Evolutionary conservation across 1,140 invertebrate genomes (phyloP), one percentile per base, ranked within the genome.

Genomic region (Drosophila eugracilis): DNA sequence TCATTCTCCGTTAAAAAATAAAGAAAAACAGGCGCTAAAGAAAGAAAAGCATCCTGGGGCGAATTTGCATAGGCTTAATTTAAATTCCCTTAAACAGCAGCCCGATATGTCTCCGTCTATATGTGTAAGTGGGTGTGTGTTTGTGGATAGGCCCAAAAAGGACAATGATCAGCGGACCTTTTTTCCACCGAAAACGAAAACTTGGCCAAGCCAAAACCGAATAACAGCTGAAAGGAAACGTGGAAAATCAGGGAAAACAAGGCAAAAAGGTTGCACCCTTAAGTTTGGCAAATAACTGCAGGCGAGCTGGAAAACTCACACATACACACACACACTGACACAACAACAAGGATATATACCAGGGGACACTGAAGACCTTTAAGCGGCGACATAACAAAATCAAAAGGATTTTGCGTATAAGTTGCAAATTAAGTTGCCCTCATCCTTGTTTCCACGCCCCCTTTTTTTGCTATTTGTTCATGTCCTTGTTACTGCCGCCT

Each of bases 51-150:
- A 75, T 79, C 83, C 71, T 42, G 65, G 41, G 62, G 83, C 78
- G 83, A 71, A 88, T 88, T 88, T 88, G 83, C 83, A 88, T 88
- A 88, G 83, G 83, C 83, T 76, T 88, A 88, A 88, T 88, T 88
- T 83, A 89, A 88, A 88, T 88, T 88, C 78, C 65, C 84, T 83
- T 89, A 88, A 88, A 83, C 78, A 78, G 74, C 60, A 67, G 74
- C 52, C 80, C 60, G 63, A 52, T 66, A 17, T 50, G 59, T 52
- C 24, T 22, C 30, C 30, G 30, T 17, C 19, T 59, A 21, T 15
- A 24, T 19, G 10, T 19, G 19, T 26, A 12, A 34, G 47, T 28
- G 12, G 19, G 17, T 28, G 44, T 26, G 44, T 32, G 58, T 65
- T 32, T 21, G 60, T 65, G 60, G 44, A 52, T 24, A 52, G 44